Evolutionary conservation across 1,140 invertebrate genomes (phyloP), one percentile per base, ranked within the genome.

Genomic region (Drosophila nigromelanica): DNA sequence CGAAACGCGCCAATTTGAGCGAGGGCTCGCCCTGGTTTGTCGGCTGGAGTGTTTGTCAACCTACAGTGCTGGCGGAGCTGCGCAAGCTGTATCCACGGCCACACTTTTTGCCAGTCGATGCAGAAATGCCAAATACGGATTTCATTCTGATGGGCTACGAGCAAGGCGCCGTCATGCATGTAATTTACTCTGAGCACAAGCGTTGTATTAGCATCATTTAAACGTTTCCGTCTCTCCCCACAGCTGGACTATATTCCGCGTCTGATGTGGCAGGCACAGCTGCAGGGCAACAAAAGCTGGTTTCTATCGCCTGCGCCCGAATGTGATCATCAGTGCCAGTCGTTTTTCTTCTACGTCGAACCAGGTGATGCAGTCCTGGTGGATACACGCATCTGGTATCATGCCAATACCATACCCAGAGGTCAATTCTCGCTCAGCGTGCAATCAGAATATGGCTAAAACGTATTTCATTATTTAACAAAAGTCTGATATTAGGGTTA

Each of bases 91-190:
- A 98, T 91, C 92, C 93, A 14, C 75, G 89, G 48, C 98, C 98
- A 6, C 95, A 98, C 83, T 98, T 99, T 92, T 93, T 99, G 59
- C 98, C 98, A 2, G 93, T 94, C 30, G 95, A 97, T 92, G 95
- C 97, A n/a, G 97, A 98, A 92, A 95, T 96, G 74, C 96, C 97
- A 48, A 95, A 95, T 58, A 96, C 96, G 50, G 98, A 98, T 93
- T 98, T 98, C 94, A 96, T 99, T 73, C 98, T 99, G 90, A 96
- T 99, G 94, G 97, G 96, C 55, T 97, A 97, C 80, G 96, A 98
- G 78, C 95, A 97, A 91, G 98, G 97, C 68, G 97, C 97, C 40
- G 95, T 97, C 39, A 96, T 98, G 95, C 98, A 99, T 93, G 97
- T 98, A 94, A 94, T 11, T 60, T 14, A 94, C 94, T n/a, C 2